These are phyloP conservation scores for Drosophila conformis DNA, from an alignment of 2,888 invertebrate species.

Conservation along the genomic window DNA sequence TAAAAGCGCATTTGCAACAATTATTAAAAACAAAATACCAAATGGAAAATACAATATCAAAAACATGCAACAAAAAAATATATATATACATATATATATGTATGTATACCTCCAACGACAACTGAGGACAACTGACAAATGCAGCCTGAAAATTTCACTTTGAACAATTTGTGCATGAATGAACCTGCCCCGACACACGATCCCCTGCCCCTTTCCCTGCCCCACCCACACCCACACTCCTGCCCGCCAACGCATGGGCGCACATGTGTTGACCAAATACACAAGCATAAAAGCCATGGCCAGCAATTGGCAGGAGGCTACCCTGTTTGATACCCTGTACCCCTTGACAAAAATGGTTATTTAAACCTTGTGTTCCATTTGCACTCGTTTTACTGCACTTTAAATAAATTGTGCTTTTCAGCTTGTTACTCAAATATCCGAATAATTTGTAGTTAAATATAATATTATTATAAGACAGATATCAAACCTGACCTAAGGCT, in stretches of 20 bases:
- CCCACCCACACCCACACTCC: neutral
- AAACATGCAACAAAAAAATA: conserved; percentile 9
- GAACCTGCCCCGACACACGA: conserved; percentile 54
- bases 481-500: neutral
- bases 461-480: neutral
- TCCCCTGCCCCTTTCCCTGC: neutral
- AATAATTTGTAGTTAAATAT: neutral
- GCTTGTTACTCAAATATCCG: neutral
- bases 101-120: conserved; percentile 9
- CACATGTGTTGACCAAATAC: conserved; percentile 47
- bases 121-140: conserved; percentile 70
- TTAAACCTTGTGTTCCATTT: neutral
- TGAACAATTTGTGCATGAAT: conserved; percentile 83
- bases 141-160: conserved; percentile 73
- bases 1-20: conserved; percentile 84
- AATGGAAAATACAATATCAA: conserved; percentile 36
- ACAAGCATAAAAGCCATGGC: conserved; percentile 30
- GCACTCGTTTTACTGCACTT: neutral
- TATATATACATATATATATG: neutral
- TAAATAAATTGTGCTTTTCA: neutral
- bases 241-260: conserved; percentile 29
- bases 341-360: neutral
- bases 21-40: conserved; percentile 56
- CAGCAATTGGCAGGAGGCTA: conserved; percentile 24
- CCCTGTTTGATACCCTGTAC: conserved; percentile 5